Conservation (phyloP, 2,888 invertebrate species). For the Nephrotoma appendiculata region DNA sequence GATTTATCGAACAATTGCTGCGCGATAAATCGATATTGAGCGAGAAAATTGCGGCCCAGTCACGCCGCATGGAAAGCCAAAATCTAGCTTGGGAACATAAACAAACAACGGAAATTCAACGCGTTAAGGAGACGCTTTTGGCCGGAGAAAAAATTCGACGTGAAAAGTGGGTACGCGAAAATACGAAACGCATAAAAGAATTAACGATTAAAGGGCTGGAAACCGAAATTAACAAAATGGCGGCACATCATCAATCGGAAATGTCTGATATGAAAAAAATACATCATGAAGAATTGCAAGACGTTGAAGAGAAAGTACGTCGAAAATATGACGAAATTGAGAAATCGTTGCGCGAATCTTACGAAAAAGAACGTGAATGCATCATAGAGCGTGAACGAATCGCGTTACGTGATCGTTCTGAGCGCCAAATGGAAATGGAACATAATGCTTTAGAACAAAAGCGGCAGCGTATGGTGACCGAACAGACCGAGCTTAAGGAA, state of each 20-base stretch:
- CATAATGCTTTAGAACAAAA: slow-evolving; percentile 40
- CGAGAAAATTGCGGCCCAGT: slow-evolving; percentile 36
- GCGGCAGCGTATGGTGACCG: slow-evolving; percentile 34
- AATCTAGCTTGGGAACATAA: slow-evolving; percentile 58
- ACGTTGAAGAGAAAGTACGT: slow-evolving; percentile 52
- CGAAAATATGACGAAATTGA: slow-evolving; percentile 45
- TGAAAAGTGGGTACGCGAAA: slow-evolving; percentile 70
- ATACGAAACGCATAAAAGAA: slow-evolving; percentile 77
- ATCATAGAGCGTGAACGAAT: slow-evolving; percentile 45
- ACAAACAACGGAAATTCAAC: slow-evolving; percentile 57
- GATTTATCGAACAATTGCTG: slow-evolving; percentile 68
- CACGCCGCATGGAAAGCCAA: slow-evolving; percentile 31
- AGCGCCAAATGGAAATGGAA: slow-evolving; percentile 39
- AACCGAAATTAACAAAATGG: slow-evolving; percentile 67
- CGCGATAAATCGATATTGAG: slow-evolving; percentile 64
- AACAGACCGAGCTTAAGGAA: slow-evolving; percentile 33
- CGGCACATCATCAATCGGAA: slow-evolving; percentile 52
- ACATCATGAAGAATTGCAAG: slow-evolving; percentile 50
- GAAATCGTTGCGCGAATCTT: slow-evolving; percentile 42
- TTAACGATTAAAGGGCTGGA: slow-evolving; percentile 78
- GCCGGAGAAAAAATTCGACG: slow-evolving; percentile 60
- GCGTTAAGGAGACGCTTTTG: slow-evolving; percentile 58
- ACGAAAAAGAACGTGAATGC: slow-evolving; percentile 46
- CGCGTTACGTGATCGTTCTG: slow-evolving; percentile 38
- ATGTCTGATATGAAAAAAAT: slow-evolving; percentile 35